Evolutionary conservation across 2,888 invertebrate species (phyloP), one percentile per base, ranked within the genome.

Genomic region (Allolobophora icterica): DNA sequence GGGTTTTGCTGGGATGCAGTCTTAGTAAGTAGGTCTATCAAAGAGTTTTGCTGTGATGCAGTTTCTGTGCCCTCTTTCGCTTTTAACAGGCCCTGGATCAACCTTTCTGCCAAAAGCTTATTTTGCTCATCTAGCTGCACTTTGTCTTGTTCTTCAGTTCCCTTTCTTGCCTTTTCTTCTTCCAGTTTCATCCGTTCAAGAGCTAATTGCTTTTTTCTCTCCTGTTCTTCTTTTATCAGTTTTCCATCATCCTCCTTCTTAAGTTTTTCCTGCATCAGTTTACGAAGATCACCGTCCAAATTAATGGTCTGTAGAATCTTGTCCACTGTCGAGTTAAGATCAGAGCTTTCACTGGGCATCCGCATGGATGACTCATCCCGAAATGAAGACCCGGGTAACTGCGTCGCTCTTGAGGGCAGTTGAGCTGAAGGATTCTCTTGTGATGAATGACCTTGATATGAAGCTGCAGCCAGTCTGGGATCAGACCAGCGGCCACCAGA

Each of bases 271-370:
- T 87, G 35, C 87, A 87, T 87, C 87, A 87, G 87, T 17, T 38
- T 87, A 87, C 35, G 87, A 24, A 87, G 38, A 17, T 87, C 87
- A 38, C 35, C 45, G 34, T 89, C 89, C 33, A 89, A 42, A 89
- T 52, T 33, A 38, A 89, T 89, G 21, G 89, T 89, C 89, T 89
- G n/a, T 38, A 89, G 42, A 52, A 89, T 89, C 45, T 34, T 89
- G 89, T 89, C 89, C 33, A 89, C 33, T 13, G 89, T 89, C 17
- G 89, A 42, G 89, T 38, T 89, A 42, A 89, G 40, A 34, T 40
- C 42, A 33, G 89, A 87, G 38, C 24, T 87, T 6, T 87, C 87
- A 34, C 38, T 33, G 4, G 87, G 19, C 35, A 38, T 71, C n/a
- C 71, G 71, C 3, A n/a, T n/a, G 30, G 71, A n/a, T n/a, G 71